Evolutionary conservation across 2,888 invertebrate genomes (phyloP).

Genomic region (Blera fallax): DNA sequence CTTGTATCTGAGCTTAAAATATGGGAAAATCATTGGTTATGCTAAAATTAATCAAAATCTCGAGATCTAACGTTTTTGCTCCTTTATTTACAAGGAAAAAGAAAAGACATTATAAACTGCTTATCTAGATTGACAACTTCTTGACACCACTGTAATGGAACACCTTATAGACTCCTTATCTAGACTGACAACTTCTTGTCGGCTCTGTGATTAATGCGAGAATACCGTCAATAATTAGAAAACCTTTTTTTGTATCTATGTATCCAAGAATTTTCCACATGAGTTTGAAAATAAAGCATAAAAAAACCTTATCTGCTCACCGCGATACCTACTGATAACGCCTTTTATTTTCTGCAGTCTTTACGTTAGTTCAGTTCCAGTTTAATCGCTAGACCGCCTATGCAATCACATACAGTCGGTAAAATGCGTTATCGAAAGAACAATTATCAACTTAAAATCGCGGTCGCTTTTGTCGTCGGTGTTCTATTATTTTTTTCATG

Average conservation of each 20-base stretch:
- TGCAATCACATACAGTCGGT: background rate
- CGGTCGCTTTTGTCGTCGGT: background rate
- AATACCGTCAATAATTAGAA: background rate
- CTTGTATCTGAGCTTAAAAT: too few relatives aligned
- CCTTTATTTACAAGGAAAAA: too few relatives aligned
- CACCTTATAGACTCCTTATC: too few relatives aligned
- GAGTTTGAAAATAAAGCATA: background rate
- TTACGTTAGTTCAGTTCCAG: background rate
- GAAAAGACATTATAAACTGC: too few relatives aligned
- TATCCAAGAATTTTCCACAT: background rate
- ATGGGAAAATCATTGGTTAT: too few relatives aligned
- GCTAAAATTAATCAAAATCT: too few relatives aligned
- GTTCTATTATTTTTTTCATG: background rate
- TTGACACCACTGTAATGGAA: too few relatives aligned
- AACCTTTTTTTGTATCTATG: background rate
- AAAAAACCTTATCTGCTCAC: background rate
- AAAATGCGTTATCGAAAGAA: slow-evolving; percentile 11
- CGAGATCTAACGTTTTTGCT: too few relatives aligned
- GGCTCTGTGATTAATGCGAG: too few relatives aligned
- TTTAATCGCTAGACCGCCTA: too few relatives aligned
- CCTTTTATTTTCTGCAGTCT: background rate
- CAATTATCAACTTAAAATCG: background rate
- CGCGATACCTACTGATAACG: background rate
- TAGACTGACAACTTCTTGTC: too few relatives aligned
- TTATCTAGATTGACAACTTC: too few relatives aligned